Evolutionary conservation across 1,140 invertebrate genomes (phyloP).

Genomic region (Drosophila sproati): DNA sequence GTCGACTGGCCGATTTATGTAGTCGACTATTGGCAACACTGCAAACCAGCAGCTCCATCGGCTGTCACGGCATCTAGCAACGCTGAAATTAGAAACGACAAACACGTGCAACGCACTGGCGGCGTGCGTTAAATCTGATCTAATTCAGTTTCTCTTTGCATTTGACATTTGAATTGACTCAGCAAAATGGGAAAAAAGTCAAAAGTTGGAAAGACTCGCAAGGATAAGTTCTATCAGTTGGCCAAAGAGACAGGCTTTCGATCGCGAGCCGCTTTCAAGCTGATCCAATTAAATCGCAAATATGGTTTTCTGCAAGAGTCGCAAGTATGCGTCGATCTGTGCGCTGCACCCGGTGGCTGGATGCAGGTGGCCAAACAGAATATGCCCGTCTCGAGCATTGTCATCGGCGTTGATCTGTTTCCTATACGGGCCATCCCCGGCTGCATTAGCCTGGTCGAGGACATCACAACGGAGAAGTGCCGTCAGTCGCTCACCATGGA

Average conservation of each 20-base stretch:
- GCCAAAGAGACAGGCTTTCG: slow-evolving; percentile 99
- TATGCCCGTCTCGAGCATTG: slow-evolving; percentile 98
- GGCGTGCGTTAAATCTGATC: slow-evolving; percentile 25
- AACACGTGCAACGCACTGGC: slow-evolving; percentile 43
- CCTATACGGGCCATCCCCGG: slow-evolving; percentile 97
- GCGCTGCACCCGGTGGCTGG: slow-evolving; percentile 99
- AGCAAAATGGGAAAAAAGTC: slow-evolving; percentile 96
- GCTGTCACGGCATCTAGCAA: slow-evolving; percentile 25
- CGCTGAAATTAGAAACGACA: slow-evolving; percentile 20
- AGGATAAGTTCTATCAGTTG: slow-evolving; percentile 99
- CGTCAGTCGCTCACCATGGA: slow-evolving; percentile 91
- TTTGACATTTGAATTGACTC: slow-evolving; percentile 14
- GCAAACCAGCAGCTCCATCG: slow-evolving; percentile 10
- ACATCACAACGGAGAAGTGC: slow-evolving; percentile 98
- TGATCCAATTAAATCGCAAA: slow-evolving; percentile 98
- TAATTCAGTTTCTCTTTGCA: slow-evolving; percentile 28
- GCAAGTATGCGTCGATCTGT: slow-evolving; percentile 98
- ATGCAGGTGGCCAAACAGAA: slow-evolving; percentile 99
- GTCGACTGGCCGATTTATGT: too few relatives aligned
- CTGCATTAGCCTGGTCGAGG: slow-evolving; percentile 95
- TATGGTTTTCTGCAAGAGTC: slow-evolving; percentile 99
- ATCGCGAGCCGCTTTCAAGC: slow-evolving; percentile 98
- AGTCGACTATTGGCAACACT: too few relatives aligned
- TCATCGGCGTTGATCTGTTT: slow-evolving; percentile 98
- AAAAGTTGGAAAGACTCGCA: slow-evolving; percentile 98